phyloP scores from a whole-genome alignment of 2,797 vertebrate genomes.

The Myotis myotis region DNA sequence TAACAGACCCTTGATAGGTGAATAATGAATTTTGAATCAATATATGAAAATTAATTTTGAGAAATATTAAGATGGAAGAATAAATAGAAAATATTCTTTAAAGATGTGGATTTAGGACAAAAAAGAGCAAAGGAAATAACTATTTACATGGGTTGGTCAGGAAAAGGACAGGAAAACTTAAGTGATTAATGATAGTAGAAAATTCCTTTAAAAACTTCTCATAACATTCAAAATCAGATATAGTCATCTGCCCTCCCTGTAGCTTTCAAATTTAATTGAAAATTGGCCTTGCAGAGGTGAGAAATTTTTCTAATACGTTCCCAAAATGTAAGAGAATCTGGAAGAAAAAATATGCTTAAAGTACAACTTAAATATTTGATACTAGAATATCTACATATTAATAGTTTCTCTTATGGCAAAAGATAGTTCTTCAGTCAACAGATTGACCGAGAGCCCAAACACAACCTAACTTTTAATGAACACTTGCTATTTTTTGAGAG shows the following conservation, averaged over 20 bases:
- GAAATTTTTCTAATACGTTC: constrained; percentile 50
- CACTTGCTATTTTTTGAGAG: background rate
- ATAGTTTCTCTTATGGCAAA: constrained; percentile 2
- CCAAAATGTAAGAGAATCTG: constrained; percentile 56
- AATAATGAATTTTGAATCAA: constrained; percentile 7
- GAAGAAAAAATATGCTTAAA: constrained; percentile 59
- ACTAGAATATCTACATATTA: constrained; percentile 16
- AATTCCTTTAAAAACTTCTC: constrained; percentile 48
- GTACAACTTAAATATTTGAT: constrained; percentile 10
- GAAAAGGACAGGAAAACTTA: constrained; percentile 31
- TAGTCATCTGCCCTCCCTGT: background rate
- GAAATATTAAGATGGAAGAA: constrained; percentile 30
- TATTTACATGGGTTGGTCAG: constrained; percentile 20
- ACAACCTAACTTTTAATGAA: background rate
- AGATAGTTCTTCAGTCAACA: background rate
- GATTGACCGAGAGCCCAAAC: background rate
- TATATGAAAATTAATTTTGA: constrained; percentile 30
- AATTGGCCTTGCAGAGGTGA: constrained; percentile 44
- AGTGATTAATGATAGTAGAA: constrained; percentile 31
- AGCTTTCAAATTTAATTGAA: constrained; percentile 52
- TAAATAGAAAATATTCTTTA: constrained; percentile 24
- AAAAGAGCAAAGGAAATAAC: background rate
- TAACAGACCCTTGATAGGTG: background rate
- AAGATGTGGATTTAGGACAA: constrained; percentile 3
- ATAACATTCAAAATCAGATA: constrained; percentile 52